Base-by-base conservation (phyloP, 1,140 invertebrate genomes). In the Meloidogyne floridensis region DNA sequence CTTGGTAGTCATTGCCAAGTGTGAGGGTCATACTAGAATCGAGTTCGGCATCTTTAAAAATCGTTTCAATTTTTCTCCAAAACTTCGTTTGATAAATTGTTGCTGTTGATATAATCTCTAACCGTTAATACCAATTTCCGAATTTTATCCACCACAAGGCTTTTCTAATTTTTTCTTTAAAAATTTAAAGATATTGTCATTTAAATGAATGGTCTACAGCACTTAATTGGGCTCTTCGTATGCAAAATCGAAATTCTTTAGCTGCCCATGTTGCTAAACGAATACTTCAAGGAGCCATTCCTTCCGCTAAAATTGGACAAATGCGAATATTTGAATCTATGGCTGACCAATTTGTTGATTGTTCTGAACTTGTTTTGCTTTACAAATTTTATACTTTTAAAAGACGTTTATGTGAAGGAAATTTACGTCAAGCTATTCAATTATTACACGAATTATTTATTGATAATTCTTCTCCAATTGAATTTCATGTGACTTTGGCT, bases 301-400 rank as follows among this genome's bases (percentile, higher is more conserved):
- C 20, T 15, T 13, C 80, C 51, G 18, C 51, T 18, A 53, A 43
- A 53, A 81, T 81, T 51, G 72, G 72, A 13, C 72, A 65, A 43
- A 81, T 81, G 80, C 80, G 80, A 20, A 69, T 81, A 42, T 81
- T 81, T 59, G 80, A 81, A 51, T 51, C 80, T 15, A 73, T 77
- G 70, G 72, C 71, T 20, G 80, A 81, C 3, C 47, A 74, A 47
- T 81, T 81, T 75, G 47, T 81, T 18, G 72, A 74, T 51, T 75
- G 72, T 75, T 75, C 80, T 42, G 80, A 81, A 75, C 65, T 81
- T 15, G 73, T 81, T 18, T 69, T 81, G 7, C 80, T 81, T 47
- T 81, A 81, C 73, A 81, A 81, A 53, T 81, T 81, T 47, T 81
- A 81, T 54, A 81, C 80, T 43, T 81, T 75, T 72, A 81, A 81